Base-by-base conservation (phyloP, 2,797 vertebrate genomes). In the Darevskia mixta region DNA sequence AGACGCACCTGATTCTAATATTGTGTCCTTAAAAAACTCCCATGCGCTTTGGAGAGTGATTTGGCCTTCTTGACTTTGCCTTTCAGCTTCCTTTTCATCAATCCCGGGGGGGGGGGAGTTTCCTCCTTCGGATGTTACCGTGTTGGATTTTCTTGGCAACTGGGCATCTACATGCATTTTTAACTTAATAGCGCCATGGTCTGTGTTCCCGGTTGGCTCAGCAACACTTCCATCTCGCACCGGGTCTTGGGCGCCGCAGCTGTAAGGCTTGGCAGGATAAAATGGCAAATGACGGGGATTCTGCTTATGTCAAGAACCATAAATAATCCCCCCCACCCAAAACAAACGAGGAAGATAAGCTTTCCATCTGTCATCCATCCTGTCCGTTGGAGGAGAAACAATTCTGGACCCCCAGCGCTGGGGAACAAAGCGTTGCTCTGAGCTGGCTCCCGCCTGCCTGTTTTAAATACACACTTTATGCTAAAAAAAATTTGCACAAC, bases 211-310 rank as follows among this genome's bases (percentile, higher is more conserved):
- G 5, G 18, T 72, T 35, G 71, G 71, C n/a, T 35, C 10, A 72
- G n/a, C 11, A 3, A 49, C 49, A 49, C 49, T 49, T 49, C 49
- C 49, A 49, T 49, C 49, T 49, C 11, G 49, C 11, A 3, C 0
- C 11, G 11, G 49, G 49, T 49, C 49, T 3, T 49, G 93, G 38
- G 92, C 96, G 93, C 27, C 86, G 41, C 76, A 73, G 87, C 25
- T 41, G 35, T 72, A 66, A 73, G 80, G 80, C 72, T 85, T 84
- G 81, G 85, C 75, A 75, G 69, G 79, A 67, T 20, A 85, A 83
- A 87, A 77, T 49, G 84, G 61, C 49, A 85, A 20, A 45, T 58
- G 20, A 0, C 0, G n/a, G 1, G 64, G 20, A 20, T 76, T 79
- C 2, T 0, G 58, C 82, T 91, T 79, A 20, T 1, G 86, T 80